Evolutionary conservation across 2,113 vertebrate genomes (phyloP).

Genomic region (Gambusia affinis): DNA sequence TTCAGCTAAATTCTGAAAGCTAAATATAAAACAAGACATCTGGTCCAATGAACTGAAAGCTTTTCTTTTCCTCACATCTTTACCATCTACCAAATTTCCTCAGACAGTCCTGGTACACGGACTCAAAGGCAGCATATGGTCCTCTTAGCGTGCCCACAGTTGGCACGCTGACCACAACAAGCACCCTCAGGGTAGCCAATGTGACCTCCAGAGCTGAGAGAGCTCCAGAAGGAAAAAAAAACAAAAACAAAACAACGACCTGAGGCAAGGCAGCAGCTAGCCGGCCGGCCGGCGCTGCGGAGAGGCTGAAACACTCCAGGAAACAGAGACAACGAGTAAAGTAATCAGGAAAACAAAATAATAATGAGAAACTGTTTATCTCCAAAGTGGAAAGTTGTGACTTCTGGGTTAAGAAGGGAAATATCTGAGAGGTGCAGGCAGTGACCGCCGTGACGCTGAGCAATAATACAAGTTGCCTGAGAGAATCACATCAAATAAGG

Average conservation of each 20-base stretch:
- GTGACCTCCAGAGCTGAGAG: constrained; percentile 71
- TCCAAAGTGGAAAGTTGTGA: constrained; percentile 21
- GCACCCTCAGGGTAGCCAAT: constrained; percentile 62
- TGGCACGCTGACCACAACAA: constrained; percentile 66
- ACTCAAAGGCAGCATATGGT: constrained; percentile 69
- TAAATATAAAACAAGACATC: constrained; percentile 16
- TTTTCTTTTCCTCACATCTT: constrained; percentile 20
- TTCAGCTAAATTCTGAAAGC: not conserved
- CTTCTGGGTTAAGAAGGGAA: constrained; percentile 18
- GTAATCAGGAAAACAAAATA: constrained; percentile 17
- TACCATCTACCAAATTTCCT: constrained; percentile 36
- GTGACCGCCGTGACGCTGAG: constrained; percentile 52
- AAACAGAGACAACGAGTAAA: constrained; percentile 36
- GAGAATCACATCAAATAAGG: constrained; percentile 71
- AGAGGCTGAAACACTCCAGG: constrained; percentile 23
- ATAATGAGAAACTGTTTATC: constrained; percentile 32
- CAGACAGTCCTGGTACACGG: constrained; percentile 33
- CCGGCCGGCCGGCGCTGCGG: constrained; percentile 7
- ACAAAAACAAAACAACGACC: constrained; percentile 51
- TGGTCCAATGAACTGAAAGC: constrained; percentile 5
- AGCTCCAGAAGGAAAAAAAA: constrained; percentile 40
- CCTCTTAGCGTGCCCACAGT: constrained; percentile 60
- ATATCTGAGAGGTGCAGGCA: constrained; percentile 28
- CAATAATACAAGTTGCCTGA: constrained; percentile 65
- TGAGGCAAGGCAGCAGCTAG: constrained; percentile 38